phyloP scores from a whole-genome alignment of 2,797 vertebrate genomes.

The Sternarchorhynchus goeldii region DNA sequence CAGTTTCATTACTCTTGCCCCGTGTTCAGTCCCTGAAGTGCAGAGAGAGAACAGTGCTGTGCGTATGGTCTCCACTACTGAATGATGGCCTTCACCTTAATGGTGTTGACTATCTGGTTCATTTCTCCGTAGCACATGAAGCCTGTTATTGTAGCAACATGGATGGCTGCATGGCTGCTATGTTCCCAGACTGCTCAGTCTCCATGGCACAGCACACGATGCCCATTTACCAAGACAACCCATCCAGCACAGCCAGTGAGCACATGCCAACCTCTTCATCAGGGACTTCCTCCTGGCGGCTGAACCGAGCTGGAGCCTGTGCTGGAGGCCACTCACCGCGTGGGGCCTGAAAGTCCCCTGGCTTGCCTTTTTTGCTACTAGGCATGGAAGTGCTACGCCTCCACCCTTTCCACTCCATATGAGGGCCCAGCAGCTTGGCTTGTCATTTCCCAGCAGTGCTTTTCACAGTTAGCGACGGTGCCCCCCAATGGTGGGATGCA shows the following conservation, averaged over 20 bases:
- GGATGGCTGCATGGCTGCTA: too few relatives aligned
- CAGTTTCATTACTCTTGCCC: too few relatives aligned
- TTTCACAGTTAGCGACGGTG: background rate
- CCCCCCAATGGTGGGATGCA: conserved; percentile 7
- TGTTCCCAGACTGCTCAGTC: background rate
- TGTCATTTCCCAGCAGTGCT: background rate
- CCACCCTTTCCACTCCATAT: background rate
- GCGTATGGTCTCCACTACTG: too few relatives aligned
- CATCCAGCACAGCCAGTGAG: background rate
- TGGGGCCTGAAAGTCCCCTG: background rate
- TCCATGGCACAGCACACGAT: background rate
- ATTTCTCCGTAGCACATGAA: too few relatives aligned
- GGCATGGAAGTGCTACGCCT: background rate
- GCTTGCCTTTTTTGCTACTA: too few relatives aligned
- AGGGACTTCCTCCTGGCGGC: too few relatives aligned
- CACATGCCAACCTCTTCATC: background rate
- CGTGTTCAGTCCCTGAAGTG: too few relatives aligned
- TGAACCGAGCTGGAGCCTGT: too few relatives aligned
- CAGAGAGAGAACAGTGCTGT: too few relatives aligned
- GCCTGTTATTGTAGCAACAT: too few relatives aligned
- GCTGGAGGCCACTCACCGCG: background rate
- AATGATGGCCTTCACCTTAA: too few relatives aligned
- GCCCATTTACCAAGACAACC: background rate
- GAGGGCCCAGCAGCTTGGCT: background rate
- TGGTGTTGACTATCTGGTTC: too few relatives aligned